Evolutionary conservation across 2,888 invertebrate species (phyloP), one percentile per base, ranked within the genome.

Genomic region (Uropetala carovei): DNA sequence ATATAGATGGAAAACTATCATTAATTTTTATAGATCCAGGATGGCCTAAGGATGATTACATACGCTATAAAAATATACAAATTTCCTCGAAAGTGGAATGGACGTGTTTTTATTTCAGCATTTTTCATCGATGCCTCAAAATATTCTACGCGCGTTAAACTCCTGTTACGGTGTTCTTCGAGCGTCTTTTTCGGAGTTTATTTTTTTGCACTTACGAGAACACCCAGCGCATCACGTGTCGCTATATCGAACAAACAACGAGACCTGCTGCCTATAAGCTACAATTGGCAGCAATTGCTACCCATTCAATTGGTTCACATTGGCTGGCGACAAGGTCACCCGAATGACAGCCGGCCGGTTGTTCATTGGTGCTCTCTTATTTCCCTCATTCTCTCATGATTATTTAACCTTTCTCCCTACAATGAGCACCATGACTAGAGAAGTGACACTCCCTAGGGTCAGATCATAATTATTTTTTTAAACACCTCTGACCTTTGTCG

Each of bases 281-380:
- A 75, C 75, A 75, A 75, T 75, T 75, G 75, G 75, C 75, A 75
- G 9, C 75, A 75, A 75, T 75, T 75, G 75, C 75, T 75, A 75
- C 22, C 75, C 75, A 43, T 75, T 75, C 75, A 75, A 75, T 75
- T 75, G 75, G 27, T 27, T 75, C 75, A 22, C 75, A 75, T 75
- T 75, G 27, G 22, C 13, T 27, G 75, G 11, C 22, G 22, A 75
- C 75, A 75, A 75, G 75, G 75, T 75, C 75, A 75, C 14, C 22
- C 27, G 75, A 75, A 75, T 75, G 75, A 75, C 75, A 75, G 27
- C 18, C 27, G 22, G 75, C 7, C 75, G 9, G 27, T 75, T n/a
- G 27, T 27, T 75, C 75, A 75, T 75, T 75, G 75, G 22, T 68
- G 9, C 16, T 18, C 68, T 22, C 68, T 68, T 22, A 43, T n/a